Percentiles rank a stretch among this genome's conserved stretches.
Evolutionary conservation across 1,140 invertebrate species (phyloP).

Genomic region (Akabosia matsudoensis): DNA sequence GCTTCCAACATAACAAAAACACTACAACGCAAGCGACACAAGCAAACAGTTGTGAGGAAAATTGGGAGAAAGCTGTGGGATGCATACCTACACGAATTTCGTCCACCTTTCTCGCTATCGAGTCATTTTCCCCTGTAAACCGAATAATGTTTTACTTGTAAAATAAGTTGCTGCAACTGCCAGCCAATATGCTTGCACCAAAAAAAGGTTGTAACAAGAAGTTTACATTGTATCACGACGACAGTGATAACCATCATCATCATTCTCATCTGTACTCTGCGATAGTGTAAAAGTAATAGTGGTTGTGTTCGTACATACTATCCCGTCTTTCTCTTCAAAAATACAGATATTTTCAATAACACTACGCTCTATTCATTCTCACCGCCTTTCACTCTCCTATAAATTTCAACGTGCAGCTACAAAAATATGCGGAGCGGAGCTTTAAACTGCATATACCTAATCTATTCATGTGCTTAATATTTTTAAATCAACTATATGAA

Average conservation of each 20-base stretch:
- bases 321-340: too few species aligned
- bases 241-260: neutral
- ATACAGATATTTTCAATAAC: neutral
- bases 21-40: neutral
- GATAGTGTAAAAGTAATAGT: constrained; percentile 8
- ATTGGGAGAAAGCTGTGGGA: neutral
- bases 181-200: neutral
- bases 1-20: neutral
- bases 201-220: neutral
- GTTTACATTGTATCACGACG: constrained; percentile 3
- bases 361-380: neutral
- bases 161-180: too few species aligned
- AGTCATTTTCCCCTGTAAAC: too few species aligned
- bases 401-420: too few species aligned
- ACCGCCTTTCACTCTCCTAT: too few species aligned
- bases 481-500: too few species aligned
- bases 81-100: too few species aligned
- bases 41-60: neutral
- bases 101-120: too few species aligned
- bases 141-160: too few species aligned
- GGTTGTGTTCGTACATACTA: neutral
- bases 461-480: too few species aligned
- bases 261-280: neutral
- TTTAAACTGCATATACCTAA: too few species aligned
- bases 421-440: too few species aligned